Percentiles rank a stretch among this genome's conserved stretches.
Evolutionary conservation across 2,888 invertebrate genomes (phyloP).

Genomic region (Drosophila macrospina): DNA sequence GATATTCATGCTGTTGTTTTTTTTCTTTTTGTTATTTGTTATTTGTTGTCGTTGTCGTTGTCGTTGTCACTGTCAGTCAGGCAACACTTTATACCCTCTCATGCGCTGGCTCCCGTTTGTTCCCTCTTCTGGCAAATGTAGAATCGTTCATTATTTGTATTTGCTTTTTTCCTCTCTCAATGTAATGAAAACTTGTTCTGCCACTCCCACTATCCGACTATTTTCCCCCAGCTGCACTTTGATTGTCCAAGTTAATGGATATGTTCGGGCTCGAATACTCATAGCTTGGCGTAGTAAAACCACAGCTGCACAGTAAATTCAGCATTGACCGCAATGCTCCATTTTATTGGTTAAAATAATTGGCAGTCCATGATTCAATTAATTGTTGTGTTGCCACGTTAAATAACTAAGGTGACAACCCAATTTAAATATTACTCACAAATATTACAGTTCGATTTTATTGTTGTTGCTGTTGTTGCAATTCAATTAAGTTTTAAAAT

Average conservation of each 20-base stretch:
- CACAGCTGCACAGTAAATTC: slow-evolving; percentile 4
- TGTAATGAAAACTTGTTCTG: slow-evolving; percentile 53
- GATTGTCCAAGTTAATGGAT: slow-evolving; percentile 29
- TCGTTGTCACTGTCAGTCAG: slow-evolving; percentile 22
- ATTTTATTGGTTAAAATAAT: slow-evolving; percentile 43
- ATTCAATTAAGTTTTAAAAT: slow-evolving; percentile 7
- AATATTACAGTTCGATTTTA: neutral
- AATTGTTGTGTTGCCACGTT: slow-evolving; percentile 19
- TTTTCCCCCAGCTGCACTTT: slow-evolving; percentile 44
- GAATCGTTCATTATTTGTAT: slow-evolving; percentile 40
- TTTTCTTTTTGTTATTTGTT: too few species aligned
- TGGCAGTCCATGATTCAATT: slow-evolving; percentile 49
- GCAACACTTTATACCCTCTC: slow-evolving; percentile 1
- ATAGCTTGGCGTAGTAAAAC: neutral
- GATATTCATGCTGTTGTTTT: slow-evolving; percentile 31
- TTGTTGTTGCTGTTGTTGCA: neutral
- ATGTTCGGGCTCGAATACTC: slow-evolving; percentile 6
- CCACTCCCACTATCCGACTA: slow-evolving; percentile 39
- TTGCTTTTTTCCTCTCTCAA: slow-evolving; percentile 32
- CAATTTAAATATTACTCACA: slow-evolving; percentile 16
- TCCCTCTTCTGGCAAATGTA: slow-evolving; percentile 23
- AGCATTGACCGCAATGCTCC: slow-evolving; percentile 31
- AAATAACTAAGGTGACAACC: slow-evolving; percentile 23
- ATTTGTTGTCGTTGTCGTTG: slow-evolving; percentile 46
- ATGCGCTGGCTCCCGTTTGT: neutral